Conservation (phyloP, 2,888 invertebrate genomes). For the Cerceris rybyensis region DNA sequence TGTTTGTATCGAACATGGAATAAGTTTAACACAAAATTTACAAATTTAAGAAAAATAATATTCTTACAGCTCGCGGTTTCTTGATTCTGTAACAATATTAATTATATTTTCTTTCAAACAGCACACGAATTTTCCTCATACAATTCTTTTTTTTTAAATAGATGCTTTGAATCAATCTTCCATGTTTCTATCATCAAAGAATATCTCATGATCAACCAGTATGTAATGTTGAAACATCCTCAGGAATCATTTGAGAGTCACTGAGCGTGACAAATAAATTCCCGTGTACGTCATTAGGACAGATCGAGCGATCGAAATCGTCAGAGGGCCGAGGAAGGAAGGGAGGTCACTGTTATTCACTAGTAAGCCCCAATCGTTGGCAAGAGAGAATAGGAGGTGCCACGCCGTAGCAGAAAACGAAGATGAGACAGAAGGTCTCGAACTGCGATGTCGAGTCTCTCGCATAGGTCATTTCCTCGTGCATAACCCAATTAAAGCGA, state of each 20-base stretch:
- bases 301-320: constrained; percentile 40
- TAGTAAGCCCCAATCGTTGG: constrained; percentile 28
- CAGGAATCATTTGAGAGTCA: constrained; percentile 4
- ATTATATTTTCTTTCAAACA: too few species aligned
- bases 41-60: too few species aligned
- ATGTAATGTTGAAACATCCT: too few species aligned
- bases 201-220: too few species aligned
- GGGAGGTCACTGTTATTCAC: constrained; percentile 16
- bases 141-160: too few species aligned
- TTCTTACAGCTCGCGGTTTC: too few species aligned
- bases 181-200: too few species aligned
- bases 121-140: too few species aligned
- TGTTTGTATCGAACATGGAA: too few species aligned
- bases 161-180: too few species aligned
- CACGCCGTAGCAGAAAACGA: constrained; percentile 21
- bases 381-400: constrained; percentile 25
- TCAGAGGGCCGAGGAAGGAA: constrained; percentile 9
- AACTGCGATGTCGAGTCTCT: constrained; percentile 68
- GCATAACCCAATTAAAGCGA: constrained; percentile 80
- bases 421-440: constrained; percentile 62
- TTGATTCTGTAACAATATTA: too few species aligned
- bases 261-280: constrained; percentile 35
- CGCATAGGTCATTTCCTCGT: constrained; percentile 79
- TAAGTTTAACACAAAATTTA: too few species aligned
- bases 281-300: constrained; percentile 43